Base-by-base conservation (phyloP, 2,797 vertebrate species). In the Carduelis carduelis region DNA sequence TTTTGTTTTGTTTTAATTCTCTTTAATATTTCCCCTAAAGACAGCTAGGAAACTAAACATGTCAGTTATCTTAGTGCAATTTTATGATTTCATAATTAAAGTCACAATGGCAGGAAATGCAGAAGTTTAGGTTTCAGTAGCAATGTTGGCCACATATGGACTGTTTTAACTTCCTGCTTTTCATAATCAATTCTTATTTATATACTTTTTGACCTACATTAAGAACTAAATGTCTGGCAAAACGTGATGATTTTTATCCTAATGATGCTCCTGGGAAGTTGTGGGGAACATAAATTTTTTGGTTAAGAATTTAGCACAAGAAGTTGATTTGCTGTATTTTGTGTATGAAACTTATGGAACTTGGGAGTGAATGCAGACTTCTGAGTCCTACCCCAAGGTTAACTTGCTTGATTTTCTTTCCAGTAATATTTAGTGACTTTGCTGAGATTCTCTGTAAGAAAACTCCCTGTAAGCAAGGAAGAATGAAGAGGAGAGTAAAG, bases 91-190 rank as follows among this genome's bases (percentile, higher is more conserved):
- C 71, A 57, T 82, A 72, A 90, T 87, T 76, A 14, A 84, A 89
- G 60, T 84, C 56, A 96, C 90, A 96, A 89, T 94, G 75, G 71
- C 78, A 94, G 96, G 94, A 95, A 96, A 94, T 90, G 78, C 81
- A 93, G 78, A 92, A 93, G 94, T 95, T 91, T 97, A 95, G 83
- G 90, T 95, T 95, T 93, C 46, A 1, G 49, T 87, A 92, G 81
- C 81, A 96, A 83, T 95, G 94, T 85, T 91, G 89, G 81, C 83
- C 86, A 70, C 71, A 30, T 96, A 93, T 95, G 81, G 88, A 92
- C 90, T 90, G 68, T 77, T 95, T 81, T 87, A 66, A 57, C 89
- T 97, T 96, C 89, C 90, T 89, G 90, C 71, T 85, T 97, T 96
- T 93, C 75, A 79, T 94, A 77, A 89, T 96, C 89, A 71, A 94